phyloP scores from a whole-genome alignment of 1,140 invertebrate species.

The Neuroterus valhalla region DNA sequence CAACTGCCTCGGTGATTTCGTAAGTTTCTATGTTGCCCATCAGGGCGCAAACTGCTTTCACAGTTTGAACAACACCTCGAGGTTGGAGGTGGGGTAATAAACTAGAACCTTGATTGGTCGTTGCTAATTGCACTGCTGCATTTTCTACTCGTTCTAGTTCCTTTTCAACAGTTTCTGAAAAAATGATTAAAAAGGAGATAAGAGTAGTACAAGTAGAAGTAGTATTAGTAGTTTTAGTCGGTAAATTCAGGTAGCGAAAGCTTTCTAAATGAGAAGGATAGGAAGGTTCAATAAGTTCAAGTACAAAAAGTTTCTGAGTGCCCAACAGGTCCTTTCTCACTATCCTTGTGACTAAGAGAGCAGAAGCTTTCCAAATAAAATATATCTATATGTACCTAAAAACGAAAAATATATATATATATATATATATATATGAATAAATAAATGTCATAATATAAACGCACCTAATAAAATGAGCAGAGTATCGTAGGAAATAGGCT shows the following conservation, averaged over 20 bases:
- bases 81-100: constrained; percentile 75
- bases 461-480: constrained; percentile 86
- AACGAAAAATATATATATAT: too few relatives aligned
- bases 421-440: neutral
- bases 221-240: too few relatives aligned
- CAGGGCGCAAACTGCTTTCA: constrained; percentile 93
- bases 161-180: constrained; percentile 85
- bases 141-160: constrained; percentile 86
- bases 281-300: too few relatives aligned
- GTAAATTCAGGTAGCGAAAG: too few relatives aligned
- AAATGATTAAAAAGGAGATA: constrained; percentile 29
- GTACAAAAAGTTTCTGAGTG: too few relatives aligned
- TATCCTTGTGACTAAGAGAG: too few relatives aligned
- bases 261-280: too few relatives aligned
- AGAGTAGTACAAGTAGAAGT: too few relatives aligned
- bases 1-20: constrained; percentile 86
- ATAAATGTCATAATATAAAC: constrained; percentile 43
- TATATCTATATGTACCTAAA: too few relatives aligned
- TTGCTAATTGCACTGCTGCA: constrained; percentile 77
- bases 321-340: too few relatives aligned
- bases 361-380: too few relatives aligned
- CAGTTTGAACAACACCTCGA: constrained; percentile 86
- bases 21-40: constrained; percentile 91
- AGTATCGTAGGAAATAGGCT: constrained; percentile 85
- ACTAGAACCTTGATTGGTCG: constrained; percentile 70